Base-by-base conservation (phyloP, 1,140 invertebrate genomes). In the Hylyphantes graminicola region DNA sequence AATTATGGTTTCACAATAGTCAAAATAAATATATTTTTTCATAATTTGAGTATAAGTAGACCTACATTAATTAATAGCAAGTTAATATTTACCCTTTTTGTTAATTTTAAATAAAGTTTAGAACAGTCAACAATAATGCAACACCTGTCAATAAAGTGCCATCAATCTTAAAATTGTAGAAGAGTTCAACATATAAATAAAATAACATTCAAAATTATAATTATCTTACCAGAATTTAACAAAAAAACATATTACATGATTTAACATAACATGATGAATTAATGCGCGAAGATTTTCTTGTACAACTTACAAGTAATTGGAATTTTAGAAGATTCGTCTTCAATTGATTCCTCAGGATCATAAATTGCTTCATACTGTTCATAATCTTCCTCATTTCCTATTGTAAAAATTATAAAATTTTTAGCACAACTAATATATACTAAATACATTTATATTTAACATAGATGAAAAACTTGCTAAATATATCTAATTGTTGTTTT, bases 311-410 rank as follows among this genome's bases (percentile, higher is more conserved):
- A 70, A 53, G 50, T 17, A 70, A 53, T 3, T 55, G 65, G 15
- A 17, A 19, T 74, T 9, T 74, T 83, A 63, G 74, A 74, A 2
- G 70, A 74, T 21, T 83, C 80, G 55, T 75, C 79, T 11, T 50
- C 35, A 48, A 64, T 15, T 8, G 53, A n/a, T 50, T 80, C 77
- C n/a, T 80, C 77, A 7, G 65, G 15, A n/a, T 75, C 72, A 63
- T 15, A 75, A 19, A 54, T 64, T 35, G 57, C 53, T 19, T 75
- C 70, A 17, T 81, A 73, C 57, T 75, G 70, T n/a, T 75, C 68
- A n/a, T 83, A 83, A 83, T 65, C 80, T 55, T 83, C 68, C 54
- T 83, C 80, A 67, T 54, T 80, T 70, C 77, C 77, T 80, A 50
- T 74, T 57, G 35, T 35, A 15, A 67, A 78, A 55, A 63, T 2